Base-by-base conservation (phyloP, 2,113 vertebrate species). In the Gorsachius goisagi region DNA sequence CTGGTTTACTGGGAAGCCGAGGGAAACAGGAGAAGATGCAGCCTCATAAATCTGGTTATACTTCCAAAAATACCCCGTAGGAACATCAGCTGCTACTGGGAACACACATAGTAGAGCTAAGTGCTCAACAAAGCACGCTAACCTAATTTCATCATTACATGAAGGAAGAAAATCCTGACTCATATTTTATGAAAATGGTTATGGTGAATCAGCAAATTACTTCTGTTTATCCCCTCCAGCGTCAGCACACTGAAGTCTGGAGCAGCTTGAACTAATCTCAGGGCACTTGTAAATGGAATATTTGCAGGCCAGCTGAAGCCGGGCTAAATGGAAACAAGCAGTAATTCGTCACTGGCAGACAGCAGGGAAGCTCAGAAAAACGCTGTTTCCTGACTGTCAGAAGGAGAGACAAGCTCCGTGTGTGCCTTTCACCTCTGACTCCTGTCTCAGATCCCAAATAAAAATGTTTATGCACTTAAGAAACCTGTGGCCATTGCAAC, bases 151-250 rank as follows among this genome's bases (percentile, higher is more conserved):
- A 86, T 24, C 41, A 26, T 76, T 74, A 71, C 91, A 95, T 89
- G 95, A 82, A 85, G 91, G 74, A 73, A 94, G 77, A 96, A 97
- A 96, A 94, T 32, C 95, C 97, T 96, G 97, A 95, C 71, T 97
- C 96, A 95, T 83, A 89, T 95, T 96, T 97, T 89, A 96, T 95
- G 94, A 69, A 95, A 95, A 97, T 91, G 41, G 55, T 76, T 92
- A 62, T 33, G 32, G 94, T 97, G 97, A 97, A 87, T 97, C 97
- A 97, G 95, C 94, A 97, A 95, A 97, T 95, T 68, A 72, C 96
- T 88, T 37, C 86, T 97, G 95, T 91, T 96, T 69, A 80, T 95
- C 77, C 91, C 91, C 89, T 96, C 78, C 85, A 32, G 92, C 89
- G 77, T 97, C 95, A 95, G 89, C 89, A 89, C 15, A 0, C 62